Conservation (phyloP, 2,797 vertebrate genomes). For the Darevskia mixta region DNA sequence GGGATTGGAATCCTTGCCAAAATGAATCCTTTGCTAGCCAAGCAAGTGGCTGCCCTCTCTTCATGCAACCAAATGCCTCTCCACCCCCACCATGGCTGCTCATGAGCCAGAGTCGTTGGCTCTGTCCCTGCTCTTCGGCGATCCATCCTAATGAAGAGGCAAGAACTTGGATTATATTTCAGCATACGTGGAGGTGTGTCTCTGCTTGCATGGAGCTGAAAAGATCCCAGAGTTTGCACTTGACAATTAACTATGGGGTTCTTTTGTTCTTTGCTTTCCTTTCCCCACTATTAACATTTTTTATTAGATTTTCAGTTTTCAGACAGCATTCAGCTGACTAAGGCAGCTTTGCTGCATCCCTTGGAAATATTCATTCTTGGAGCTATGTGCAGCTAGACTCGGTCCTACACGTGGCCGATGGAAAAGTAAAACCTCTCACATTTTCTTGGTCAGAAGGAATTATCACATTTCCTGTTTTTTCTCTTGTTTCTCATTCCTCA, state of each 20-base stretch:
- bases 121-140: conserved; percentile 50
- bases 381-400: not conserved
- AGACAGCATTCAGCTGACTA: not conserved
- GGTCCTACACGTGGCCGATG: not conserved
- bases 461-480: conserved; percentile 13
- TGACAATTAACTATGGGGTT: conserved; percentile 47
- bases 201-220: conserved; percentile 46
- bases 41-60: conserved; percentile 59
- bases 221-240: conserved; percentile 50
- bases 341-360: not conserved
- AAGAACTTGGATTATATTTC: conserved; percentile 21
- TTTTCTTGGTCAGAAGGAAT: conserved; percentile 51
- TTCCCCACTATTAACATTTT: not conserved
- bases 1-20: conserved; percentile 49
- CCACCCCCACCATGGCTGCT: conserved; percentile 26
- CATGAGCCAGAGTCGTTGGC: conserved; percentile 17
- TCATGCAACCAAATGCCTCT: conserved; percentile 63
- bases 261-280: conserved; percentile 13
- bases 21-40: conserved; percentile 61
- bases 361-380: fast-evolving
- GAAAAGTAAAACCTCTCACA: fast-evolving
- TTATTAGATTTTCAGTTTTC: not conserved
- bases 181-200: conserved; percentile 15
- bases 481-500: conserved; percentile 20
- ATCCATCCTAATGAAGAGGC: conserved; percentile 26